These are phyloP conservation scores for Spodoptera picta DNA, from an alignment of 2,888 invertebrate genomes.

Conservation along the genomic window DNA sequence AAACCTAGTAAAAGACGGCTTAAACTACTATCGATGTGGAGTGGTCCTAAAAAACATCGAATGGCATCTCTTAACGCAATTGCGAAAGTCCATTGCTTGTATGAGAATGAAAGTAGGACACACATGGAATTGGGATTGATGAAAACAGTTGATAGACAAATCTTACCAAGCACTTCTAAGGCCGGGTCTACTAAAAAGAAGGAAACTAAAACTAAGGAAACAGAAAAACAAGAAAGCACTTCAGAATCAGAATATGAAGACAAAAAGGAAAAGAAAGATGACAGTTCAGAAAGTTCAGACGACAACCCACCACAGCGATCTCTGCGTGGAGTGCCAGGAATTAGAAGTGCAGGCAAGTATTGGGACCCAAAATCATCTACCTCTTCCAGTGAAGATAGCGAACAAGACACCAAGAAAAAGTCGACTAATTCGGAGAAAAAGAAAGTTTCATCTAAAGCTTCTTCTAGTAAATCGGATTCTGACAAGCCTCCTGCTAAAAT, in stretches of 20 bases:
- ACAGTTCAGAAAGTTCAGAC: slow-evolving; percentile 86
- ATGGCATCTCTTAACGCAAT: slow-evolving; percentile 96
- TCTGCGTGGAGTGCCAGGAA: slow-evolving; percentile 92
- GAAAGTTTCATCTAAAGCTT: slow-evolving; percentile 71
- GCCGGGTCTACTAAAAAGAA: slow-evolving; percentile 80
- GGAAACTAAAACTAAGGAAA: slow-evolving; percentile 78
- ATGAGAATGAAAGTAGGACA: slow-evolving; percentile 95
- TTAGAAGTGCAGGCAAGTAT: slow-evolving; percentile 93
- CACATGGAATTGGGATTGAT: slow-evolving; percentile 90
- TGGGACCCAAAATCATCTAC: slow-evolving; percentile 94
- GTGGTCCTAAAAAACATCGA: slow-evolving; percentile 94
- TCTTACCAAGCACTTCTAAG: slow-evolving; percentile 87
- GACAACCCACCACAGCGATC: slow-evolving; percentile 89
- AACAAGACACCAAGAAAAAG: slow-evolving; percentile 82
- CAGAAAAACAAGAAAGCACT: slow-evolving; percentile 81
- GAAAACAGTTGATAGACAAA: slow-evolving; percentile 83
- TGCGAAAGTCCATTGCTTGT: slow-evolving; percentile 96
- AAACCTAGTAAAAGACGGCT: slow-evolving; percentile 86
- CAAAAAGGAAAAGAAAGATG: slow-evolving; percentile 79
- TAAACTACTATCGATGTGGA: slow-evolving; percentile 91
- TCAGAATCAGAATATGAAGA: slow-evolving; percentile 86
- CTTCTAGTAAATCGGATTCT: slow-evolving; percentile 82
- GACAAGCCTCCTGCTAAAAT: slow-evolving; percentile 84
- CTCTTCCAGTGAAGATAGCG: slow-evolving; percentile 89
- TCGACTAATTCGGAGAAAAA: slow-evolving; percentile 74